Evolutionary conservation across 2,797 vertebrate genomes (phyloP).

Genomic region (Xyrichtys novacula): DNA sequence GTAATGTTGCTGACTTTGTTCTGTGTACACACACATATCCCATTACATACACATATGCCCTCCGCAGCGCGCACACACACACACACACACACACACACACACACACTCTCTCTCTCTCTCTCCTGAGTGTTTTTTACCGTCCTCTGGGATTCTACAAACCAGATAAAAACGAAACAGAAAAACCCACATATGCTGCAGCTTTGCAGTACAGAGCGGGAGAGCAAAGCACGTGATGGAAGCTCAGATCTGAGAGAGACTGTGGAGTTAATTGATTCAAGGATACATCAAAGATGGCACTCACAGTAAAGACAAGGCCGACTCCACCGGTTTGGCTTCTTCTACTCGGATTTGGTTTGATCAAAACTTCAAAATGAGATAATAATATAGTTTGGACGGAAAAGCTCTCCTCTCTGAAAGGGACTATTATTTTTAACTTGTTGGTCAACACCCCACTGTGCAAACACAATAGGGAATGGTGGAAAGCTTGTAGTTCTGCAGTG

Average conservation of each 20-base stretch:
- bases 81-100: constrained; percentile 9
- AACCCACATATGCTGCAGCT: constrained; percentile 61
- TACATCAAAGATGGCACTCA: constrained; percentile 65
- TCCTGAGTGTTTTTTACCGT: constrained; percentile 50
- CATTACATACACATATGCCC: constrained; percentile 22
- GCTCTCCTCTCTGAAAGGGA: constrained; percentile 30
- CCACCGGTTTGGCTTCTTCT: constrained; percentile 54
- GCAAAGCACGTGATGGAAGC: constrained; percentile 48
- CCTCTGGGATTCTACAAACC: constrained; percentile 58
- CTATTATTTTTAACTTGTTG: constrained; percentile 60
- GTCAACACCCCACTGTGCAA: constrained; percentile 42
- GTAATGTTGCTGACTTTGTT: constrained; percentile 42
- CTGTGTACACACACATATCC: constrained; percentile 29
- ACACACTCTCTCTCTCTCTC: not conserved
- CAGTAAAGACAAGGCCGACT: constrained; percentile 55
- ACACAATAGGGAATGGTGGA: constrained; percentile 49
- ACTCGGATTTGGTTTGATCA: constrained; percentile 57
- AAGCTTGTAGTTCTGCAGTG: constrained; percentile 21
- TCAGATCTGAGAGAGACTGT: constrained; percentile 61
- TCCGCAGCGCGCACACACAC: constrained; percentile 5
- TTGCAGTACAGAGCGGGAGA: constrained; percentile 50
- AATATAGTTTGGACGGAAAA: constrained; percentile 53
- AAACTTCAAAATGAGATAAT: constrained; percentile 71
- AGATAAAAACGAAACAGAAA: constrained; percentile 65
- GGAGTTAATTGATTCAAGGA: constrained; percentile 75